Base-by-base conservation (phyloP, 2,888 invertebrate species). In the Troides oblongomaculatus region DNA sequence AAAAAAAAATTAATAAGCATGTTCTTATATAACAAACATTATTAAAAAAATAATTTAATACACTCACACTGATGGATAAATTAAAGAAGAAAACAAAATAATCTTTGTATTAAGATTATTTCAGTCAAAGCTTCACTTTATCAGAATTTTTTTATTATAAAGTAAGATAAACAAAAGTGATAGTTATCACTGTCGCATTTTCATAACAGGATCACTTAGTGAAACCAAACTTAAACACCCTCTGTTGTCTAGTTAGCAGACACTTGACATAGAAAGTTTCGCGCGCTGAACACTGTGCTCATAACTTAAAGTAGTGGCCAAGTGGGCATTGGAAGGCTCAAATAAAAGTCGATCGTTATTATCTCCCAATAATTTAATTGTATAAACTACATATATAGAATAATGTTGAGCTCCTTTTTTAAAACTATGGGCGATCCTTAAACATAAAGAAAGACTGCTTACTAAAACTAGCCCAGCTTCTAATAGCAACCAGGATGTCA, bases 161-260 rank as follows among this genome's bases (percentile, higher is more conserved):
- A 43, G 8, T 43, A 1, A 43, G 2, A 50, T 17, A 3, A 50
- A 53, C 7, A 53, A 46, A 14, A 53, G 18, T 53, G 21, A 21
- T 6, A 53, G n/a, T n/a, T 53, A n/a, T 53, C n/a, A 53, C 39
- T 56, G 36, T 53, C 30, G 25, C 50, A 53, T 53, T 17, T 39
- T 62, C 39, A 64, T 23, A 59, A 66, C 66, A 69, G 67, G 64
- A 64, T 61, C 64, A 21, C 62, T 61, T 66, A 56, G 56, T 66
- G 50, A 53, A 66, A 53, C 39, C 46, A 69, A 69, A 72, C 67
- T 67, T 69, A 50, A 58, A 58, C 60, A 64, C 36, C 62, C 50
- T 66, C 66, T 58, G 57, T 43, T 63, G 66, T 69, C 66, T 72
- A 58, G 70, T 67, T 70, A 67, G 67, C 67, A 67, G 67, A 70